Evolutionary conservation across 2,113 vertebrate genomes (phyloP).

Genomic region (Cyphomyrus plagiostoma): DNA sequence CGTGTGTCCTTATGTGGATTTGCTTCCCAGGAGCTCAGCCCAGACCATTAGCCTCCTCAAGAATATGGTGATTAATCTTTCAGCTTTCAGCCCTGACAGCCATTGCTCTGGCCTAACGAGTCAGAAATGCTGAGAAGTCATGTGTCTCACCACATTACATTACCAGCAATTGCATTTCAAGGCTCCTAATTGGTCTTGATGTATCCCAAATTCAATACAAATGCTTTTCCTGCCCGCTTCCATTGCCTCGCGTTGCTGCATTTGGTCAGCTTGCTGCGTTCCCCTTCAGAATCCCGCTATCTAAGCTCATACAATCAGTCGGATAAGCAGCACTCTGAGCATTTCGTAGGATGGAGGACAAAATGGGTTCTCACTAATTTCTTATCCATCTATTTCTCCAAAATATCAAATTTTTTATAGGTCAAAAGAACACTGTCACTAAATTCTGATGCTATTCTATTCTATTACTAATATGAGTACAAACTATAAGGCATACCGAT

Average conservation of each 20-base stretch:
- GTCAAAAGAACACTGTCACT: neutral
- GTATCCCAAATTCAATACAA: constrained; percentile 75
- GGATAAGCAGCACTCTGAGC: neutral
- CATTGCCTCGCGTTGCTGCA: constrained; percentile 47
- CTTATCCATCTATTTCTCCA: neutral
- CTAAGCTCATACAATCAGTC: constrained; percentile 34
- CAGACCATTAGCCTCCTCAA: constrained; percentile 64
- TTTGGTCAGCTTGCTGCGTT: neutral
- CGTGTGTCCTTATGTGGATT: constrained; percentile 53
- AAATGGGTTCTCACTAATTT: constrained; percentile 16
- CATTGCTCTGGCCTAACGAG: constrained; percentile 74
- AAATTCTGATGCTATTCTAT: neutral
- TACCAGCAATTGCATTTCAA: constrained; percentile 69
- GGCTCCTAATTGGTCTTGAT: constrained; percentile 72
- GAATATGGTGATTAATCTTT: constrained; percentile 72
- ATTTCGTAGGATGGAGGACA: neutral
- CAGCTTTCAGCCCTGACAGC: constrained; percentile 68
- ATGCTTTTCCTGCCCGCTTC: constrained; percentile 62
- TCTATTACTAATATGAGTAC: neutral
- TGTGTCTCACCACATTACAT: constrained; percentile 66
- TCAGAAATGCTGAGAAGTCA: constrained; percentile 71
- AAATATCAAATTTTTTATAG: neutral
- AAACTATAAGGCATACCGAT: neutral
- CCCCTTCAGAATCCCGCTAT: neutral
- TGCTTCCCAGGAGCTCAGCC: constrained; percentile 24